Conservation (phyloP, 2,797 vertebrate species). For the Potorous gilbertii region DNA sequence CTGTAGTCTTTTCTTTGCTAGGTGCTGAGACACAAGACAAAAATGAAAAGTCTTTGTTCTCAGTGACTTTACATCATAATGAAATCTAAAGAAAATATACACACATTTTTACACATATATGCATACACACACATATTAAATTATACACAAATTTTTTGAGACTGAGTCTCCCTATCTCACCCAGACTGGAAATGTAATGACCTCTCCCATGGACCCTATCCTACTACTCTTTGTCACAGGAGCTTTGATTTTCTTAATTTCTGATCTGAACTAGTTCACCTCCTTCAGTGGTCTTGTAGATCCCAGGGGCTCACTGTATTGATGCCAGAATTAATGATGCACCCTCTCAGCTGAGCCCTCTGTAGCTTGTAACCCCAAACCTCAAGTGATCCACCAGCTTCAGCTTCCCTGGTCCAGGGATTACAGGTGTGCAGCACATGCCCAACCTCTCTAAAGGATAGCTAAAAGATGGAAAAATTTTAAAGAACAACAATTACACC, state of each 20-base stretch:
- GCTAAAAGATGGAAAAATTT: neutral
- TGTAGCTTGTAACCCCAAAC: neutral
- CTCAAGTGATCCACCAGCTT: neutral
- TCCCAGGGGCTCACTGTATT: neutral
- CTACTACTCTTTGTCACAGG: neutral
- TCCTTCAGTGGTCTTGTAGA: neutral
- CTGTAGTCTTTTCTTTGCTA: neutral
- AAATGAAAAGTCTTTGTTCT: neutral
- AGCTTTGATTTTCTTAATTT: neutral
- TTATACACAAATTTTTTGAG: neutral
- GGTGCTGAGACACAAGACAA: neutral
- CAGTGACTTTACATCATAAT: neutral
- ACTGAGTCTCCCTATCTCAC: neutral
- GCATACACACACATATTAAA: neutral
- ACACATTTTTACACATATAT: neutral
- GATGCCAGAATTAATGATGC: neutral
- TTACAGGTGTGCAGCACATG: neutral
- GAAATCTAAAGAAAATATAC: neutral
- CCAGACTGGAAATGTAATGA: neutral
- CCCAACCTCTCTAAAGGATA: neutral
- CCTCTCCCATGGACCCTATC: too few relatives aligned
- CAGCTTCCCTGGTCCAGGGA: neutral
- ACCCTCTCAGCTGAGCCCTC: neutral
- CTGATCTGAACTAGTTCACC: neutral
- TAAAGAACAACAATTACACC: neutral